Evolutionary conservation across 2,888 invertebrate species (phyloP), one percentile per base, ranked within the genome.

Genomic region (Teinopalpus imperialis): DNA sequence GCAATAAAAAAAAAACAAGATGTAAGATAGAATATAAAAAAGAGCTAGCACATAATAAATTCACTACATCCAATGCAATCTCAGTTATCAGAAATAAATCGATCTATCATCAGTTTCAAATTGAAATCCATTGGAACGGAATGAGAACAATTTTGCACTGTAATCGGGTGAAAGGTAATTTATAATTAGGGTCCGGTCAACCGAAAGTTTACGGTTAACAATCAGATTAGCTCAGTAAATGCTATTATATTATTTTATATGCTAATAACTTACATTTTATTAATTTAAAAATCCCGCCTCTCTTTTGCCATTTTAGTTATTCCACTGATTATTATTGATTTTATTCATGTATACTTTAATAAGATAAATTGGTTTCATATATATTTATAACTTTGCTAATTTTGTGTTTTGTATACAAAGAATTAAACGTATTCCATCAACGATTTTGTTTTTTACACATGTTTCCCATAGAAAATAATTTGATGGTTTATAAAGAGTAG

Each of bases 131-230:
- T n/a, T 29, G 46, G 29, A 41, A 54, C 53, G 51, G 59, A 67
- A 60, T 54, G 56, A 55, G 58, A 57, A 54, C 57, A 47, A 61
- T 59, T 51, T 53, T 27, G 47, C 51, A 52, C 53, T 54, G 51
- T 54, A 56, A 52, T 51, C 53, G 41, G 53, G 61, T 55, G 61
- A 67, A 67, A 68, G 60, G 59, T 56, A 54, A 58, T 49, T 51
- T 49, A 53, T 52, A 57, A 57, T 57, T 56, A 58, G 54, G 54
- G 53, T 49, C 37, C 51, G 48, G 53, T 40, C 52, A 54, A 24
- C 41, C 46, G 46, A 46, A 41, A 40, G 41, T 41, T 41, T 35
- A 46, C 36, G 24, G 29, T 35, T 29, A 23, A 24, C 12, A 18
- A 8, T 23, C 29, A 29, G 30, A 35, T 35, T 41, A 41, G 35